A percentile compares a stretch with the other conserved stretches of the same genome.
These are phyloP conservation scores for Papilio glaucus DNA, from an alignment of 1,140 invertebrate genomes.

Conservation along the genomic window DNA sequence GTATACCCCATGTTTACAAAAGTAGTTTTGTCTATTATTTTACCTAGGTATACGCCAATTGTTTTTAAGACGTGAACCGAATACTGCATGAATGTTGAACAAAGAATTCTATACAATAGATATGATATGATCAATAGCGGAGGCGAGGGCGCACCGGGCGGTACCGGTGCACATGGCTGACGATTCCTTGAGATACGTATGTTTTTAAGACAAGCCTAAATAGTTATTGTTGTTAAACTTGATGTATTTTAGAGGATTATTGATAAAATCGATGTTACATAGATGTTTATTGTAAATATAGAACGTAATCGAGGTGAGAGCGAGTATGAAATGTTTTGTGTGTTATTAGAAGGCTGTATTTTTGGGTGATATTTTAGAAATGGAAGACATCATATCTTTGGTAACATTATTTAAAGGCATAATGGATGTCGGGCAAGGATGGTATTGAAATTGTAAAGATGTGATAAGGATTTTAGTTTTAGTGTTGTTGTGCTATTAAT, in stretches of 20 bases:
- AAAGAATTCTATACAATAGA: not conserved
- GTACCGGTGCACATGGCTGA: conserved; percentile 47
- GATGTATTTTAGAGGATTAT: conserved; percentile 83
- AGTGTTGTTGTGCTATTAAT: conserved; percentile 83
- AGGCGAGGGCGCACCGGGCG: conserved; percentile 34
- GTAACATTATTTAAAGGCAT: conserved; percentile 68
- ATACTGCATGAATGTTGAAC: not conserved
- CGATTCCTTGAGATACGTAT: conserved; percentile 58
- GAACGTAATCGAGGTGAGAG: conserved; percentile 60
- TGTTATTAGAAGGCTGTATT: conserved; percentile 82
- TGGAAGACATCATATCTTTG: conserved; percentile 77
- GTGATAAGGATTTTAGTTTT: conserved; percentile 78
- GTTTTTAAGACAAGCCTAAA: conserved; percentile 71
- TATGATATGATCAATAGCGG: not conserved
- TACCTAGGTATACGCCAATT: conserved; percentile 13
- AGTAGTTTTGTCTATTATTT: conserved; percentile 45
- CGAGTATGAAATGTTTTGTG: conserved; percentile 69
- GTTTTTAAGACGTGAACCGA: not conserved
- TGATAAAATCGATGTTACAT: conserved; percentile 83
- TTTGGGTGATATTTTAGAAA: conserved; percentile 82
- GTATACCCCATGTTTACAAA: conserved; percentile 53
- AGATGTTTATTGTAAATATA: conserved; percentile 83
- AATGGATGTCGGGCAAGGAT: conserved; percentile 50
- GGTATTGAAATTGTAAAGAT: conserved; percentile 71
- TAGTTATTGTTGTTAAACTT: conserved; percentile 78